Evolutionary conservation across 92 coral and sea anemone species (phyloP).

Genomic region (Desmophyllum pertusum): DNA sequence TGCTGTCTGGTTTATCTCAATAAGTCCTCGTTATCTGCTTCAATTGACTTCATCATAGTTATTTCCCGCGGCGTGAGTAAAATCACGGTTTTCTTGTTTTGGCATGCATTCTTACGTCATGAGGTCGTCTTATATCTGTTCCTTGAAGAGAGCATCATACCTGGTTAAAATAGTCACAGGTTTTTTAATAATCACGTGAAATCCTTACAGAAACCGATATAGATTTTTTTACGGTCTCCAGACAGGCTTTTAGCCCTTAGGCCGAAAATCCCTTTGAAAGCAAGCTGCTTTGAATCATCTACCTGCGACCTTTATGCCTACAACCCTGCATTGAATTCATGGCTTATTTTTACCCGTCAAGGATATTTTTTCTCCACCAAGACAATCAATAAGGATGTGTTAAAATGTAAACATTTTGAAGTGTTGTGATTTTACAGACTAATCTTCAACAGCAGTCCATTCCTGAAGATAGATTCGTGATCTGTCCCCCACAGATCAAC

Average conservation of each 20-base stretch:
- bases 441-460: not conserved
- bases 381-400: too few species aligned
- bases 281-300: not conserved
- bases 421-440: not conserved
- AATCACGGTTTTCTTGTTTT: not conserved
- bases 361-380: too few species aligned
- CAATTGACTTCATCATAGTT: not conserved
- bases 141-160: not conserved
- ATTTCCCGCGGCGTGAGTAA: not conserved
- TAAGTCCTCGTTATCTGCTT: not conserved
- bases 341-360: not conserved
- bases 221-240: not conserved
- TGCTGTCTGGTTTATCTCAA: not conserved
- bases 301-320: not conserved
- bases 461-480: conserved; percentile 11
- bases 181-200: not conserved
- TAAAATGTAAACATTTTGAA: conserved; percentile 8
- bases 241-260: not conserved
- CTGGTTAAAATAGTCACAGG: not conserved
- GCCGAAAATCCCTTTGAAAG: not conserved
- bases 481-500: not conserved
- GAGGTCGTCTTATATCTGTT: too few species aligned
- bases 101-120: not conserved
- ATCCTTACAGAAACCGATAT: not conserved
- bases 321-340: not conserved